A percentile compares a stretch with the other conserved stretches of the same genome.
Conservation (phyloP, 2,113 vertebrate genomes). For the Genyomyrus donnyi region DNA sequence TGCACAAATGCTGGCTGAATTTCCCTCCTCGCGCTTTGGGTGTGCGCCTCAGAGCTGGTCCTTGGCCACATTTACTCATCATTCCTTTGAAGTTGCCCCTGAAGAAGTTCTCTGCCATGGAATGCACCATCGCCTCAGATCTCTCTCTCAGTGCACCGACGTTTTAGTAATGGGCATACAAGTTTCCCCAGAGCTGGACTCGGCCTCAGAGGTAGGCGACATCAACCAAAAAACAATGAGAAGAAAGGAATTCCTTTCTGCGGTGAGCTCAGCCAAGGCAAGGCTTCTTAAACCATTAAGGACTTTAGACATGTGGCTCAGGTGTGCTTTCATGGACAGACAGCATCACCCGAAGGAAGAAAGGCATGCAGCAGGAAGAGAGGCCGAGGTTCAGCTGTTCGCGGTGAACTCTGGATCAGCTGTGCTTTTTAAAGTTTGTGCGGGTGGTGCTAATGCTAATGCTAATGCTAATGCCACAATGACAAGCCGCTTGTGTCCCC, state of each 20-base stretch:
- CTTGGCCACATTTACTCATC: constrained; percentile 38
- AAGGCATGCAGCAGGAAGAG: constrained; percentile 13
- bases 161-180: constrained; percentile 20
- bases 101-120: constrained; percentile 26
- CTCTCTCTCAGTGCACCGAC: constrained; percentile 15
- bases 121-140: constrained; percentile 28
- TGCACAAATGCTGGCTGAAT: constrained; percentile 18
- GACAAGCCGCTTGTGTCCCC: neutral
- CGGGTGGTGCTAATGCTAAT: constrained; percentile 1
- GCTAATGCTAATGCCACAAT: neutral
- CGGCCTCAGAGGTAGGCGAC: constrained; percentile 35
- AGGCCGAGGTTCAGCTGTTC: neutral
- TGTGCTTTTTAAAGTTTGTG: neutral
- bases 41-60: constrained; percentile 35
- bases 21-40: neutral
- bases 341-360: neutral
- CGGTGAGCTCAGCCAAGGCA: constrained; percentile 36
- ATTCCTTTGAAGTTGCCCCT: constrained; percentile 40
- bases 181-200: constrained; percentile 27
- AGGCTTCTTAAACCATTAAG: neutral
- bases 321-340: no score
- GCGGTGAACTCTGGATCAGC: neutral
- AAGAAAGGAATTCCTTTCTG: constrained; percentile 29
- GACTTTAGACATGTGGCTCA: neutral
- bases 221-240: constrained; percentile 30